Base-by-base conservation (phyloP, 1,140 invertebrate species). In the Brachionus asplanchnoidis region DNA sequence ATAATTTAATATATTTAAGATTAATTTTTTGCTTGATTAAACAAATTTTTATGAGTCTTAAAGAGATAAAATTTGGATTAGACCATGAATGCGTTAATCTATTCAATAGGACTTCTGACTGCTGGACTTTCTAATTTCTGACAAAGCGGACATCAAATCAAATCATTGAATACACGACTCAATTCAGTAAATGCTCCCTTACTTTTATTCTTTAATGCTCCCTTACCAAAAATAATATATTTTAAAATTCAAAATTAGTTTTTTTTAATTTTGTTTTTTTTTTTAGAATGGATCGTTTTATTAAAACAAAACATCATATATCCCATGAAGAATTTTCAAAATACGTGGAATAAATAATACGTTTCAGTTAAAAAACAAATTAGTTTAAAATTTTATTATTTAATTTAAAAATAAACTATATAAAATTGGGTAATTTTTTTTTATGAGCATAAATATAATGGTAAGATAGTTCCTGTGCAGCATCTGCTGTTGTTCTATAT, bases 391-490 rank as follows among this genome's bases (percentile, higher is more conserved):
- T 42, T 40, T 40, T 44, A 20, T 73, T 73, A 17, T 40, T 42
- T 44, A 42, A 40, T 73, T 73, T 17, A 73, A 73, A 44, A 73
- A 73, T 42, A 73, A 73, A 73, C 40, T 44, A 60, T 60, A 3
- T 7, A 36, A 68, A 68, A 68, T 46, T 46, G 42, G 36, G 68
- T 44, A 20, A 26, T 77, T 77, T 77, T 53, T 28, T 50, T 23
- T 77, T 77, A 36, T 77, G 44, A 20, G 26, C 73, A 53, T 50
- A 77, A 77, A 53, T 50, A 50, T 77, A 77, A 50, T 77, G 73
- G 9, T 20, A 12, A 12, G 32, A 9, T n/a, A 77, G 3, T 50
- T 77, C 44, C 23, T 77, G 42, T 26, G 32, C 73, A 26, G 73
- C 73, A 28, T 77, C 73, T 36, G 42, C 23, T 36, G 44, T 77